These are phyloP conservation scores for Criorhina ranunculi DNA, from an alignment of 2,888 invertebrate genomes.

Conservation along the genomic window DNA sequence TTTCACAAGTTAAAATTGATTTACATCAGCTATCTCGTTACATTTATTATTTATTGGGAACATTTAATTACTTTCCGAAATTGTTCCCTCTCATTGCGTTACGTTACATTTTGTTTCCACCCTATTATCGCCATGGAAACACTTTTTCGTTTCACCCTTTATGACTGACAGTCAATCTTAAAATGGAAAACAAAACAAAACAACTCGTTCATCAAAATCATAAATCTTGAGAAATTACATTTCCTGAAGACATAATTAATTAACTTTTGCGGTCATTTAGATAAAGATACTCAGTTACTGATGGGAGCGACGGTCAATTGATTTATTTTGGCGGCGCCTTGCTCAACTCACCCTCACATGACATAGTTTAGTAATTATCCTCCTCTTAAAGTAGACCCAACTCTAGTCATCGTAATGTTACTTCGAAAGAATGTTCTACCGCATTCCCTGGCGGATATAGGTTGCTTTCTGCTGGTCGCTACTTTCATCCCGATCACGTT, in stretches of 20 bases:
- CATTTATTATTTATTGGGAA: no score
- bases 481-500: conserved; percentile 82
- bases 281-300: conserved; percentile 11
- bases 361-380: conserved; percentile 13
- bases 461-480: conserved; percentile 80
- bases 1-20: no score
- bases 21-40: no score
- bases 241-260: conserved; percentile 3
- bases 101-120: background rate
- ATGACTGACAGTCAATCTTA: background rate
- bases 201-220: conserved; percentile 35
- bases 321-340: conserved; percentile 12
- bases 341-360: conserved; percentile 40
- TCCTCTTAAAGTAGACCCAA: conserved; percentile 5
- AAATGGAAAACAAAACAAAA: conserved; percentile 55
- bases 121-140: background rate
- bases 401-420: conserved; percentile 65
- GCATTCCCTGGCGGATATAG: conserved; percentile 79
- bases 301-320: conserved; percentile 28
- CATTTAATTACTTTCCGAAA: no score
- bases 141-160: background rate
- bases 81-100: background rate
- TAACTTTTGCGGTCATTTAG: conserved; percentile 17
- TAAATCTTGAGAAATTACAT: background rate
- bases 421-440: conserved; percentile 79